These are phyloP conservation scores for Drosophila tsacasi DNA, from an alignment of 1,140 invertebrate species.

Conservation along the genomic window DNA sequence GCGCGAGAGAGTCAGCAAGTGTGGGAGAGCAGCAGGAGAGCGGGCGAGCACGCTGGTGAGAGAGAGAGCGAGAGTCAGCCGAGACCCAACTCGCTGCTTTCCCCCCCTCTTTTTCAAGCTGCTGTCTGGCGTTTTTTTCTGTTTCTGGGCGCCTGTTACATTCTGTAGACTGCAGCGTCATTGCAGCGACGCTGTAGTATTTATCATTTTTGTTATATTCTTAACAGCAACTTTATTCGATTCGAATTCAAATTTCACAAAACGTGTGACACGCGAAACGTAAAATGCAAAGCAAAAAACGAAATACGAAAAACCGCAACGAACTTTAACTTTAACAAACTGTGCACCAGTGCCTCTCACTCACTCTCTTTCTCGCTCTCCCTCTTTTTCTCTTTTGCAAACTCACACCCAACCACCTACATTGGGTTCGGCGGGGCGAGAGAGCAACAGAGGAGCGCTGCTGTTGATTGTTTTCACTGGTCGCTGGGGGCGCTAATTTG, in stretches of 20 bases:
- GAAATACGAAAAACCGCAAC: conserved; percentile 41
- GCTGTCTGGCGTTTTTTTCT: conserved; percentile 29
- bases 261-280: conserved; percentile 65
- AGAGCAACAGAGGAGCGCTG: conserved; percentile 17
- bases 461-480: conserved; percentile 72
- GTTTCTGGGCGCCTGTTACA: conserved; percentile 74
- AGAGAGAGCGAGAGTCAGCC: not conserved
- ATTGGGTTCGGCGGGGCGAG: conserved; percentile 11
- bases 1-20: conserved; percentile 48
- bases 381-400: not conserved
- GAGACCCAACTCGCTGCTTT: conserved; percentile 20
- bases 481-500: conserved; percentile 79
- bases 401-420: conserved; percentile 17
- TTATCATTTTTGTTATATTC: conserved; percentile 29
- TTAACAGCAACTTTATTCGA: conserved; percentile 35
- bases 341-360: conserved; percentile 16
- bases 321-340: conserved; percentile 34
- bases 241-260: conserved; percentile 58
- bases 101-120: conserved; percentile 25
- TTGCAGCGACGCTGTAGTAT: conserved; percentile 65
- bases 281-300: conserved; percentile 37
- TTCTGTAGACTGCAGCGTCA: conserved; percentile 85
- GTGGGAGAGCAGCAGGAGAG: conserved; percentile 14
- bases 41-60: not conserved
- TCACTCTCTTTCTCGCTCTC: not conserved